phyloP scores from a whole-genome alignment of 2,797 vertebrate genomes.

The Falco rusticolus region DNA sequence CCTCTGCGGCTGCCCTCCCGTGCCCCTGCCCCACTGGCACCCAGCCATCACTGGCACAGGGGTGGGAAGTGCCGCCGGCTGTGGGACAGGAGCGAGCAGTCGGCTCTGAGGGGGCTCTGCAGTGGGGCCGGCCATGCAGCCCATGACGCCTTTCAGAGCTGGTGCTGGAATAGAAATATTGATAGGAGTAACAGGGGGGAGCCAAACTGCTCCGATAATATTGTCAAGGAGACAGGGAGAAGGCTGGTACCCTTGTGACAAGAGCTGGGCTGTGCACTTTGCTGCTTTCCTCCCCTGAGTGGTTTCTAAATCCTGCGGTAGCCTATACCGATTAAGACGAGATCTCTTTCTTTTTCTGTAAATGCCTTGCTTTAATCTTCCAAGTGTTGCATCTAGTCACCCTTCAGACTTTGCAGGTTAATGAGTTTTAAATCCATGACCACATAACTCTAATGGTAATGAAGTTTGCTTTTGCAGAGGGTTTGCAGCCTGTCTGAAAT shows the following conservation, averaged over 20 bases:
- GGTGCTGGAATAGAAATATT: neutral
- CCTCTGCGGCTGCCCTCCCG: fast-evolving
- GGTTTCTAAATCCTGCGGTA: neutral
- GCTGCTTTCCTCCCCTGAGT: fast-evolving
- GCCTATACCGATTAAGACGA: neutral
- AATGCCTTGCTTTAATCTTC: neutral
- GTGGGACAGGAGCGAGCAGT: neutral
- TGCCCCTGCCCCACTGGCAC: neutral
- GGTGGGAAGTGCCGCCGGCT: neutral
- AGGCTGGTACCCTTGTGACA: neutral
- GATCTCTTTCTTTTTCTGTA: neutral
- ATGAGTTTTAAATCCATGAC: neutral
- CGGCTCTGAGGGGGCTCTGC: neutral
- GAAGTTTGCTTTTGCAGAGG: neutral
- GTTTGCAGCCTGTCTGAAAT: neutral
- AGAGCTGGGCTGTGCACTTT: neutral
- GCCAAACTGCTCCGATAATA: neutral
- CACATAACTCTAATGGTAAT: neutral
- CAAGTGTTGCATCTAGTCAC: neutral
- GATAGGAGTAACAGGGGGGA: neutral
- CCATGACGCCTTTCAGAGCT: fast-evolving
- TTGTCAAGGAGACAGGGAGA: neutral
- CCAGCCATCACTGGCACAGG: fast-evolving
- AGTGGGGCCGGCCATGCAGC: too few species aligned
- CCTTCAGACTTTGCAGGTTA: neutral